Conservation (phyloP, 2,113 vertebrate species). For the Chaetodon auriga region DNA sequence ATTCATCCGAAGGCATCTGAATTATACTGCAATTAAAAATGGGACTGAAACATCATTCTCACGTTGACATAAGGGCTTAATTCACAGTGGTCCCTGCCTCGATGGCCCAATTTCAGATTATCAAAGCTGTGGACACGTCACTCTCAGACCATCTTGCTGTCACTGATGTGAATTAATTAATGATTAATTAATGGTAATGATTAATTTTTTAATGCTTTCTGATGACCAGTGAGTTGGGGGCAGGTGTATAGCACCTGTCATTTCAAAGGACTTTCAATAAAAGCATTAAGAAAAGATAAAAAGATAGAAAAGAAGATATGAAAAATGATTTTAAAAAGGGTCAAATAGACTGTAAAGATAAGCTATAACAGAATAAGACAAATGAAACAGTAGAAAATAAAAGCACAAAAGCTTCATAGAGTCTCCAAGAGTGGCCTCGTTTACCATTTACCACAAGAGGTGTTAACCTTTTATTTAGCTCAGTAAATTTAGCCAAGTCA, state of each 20-base stretch:
- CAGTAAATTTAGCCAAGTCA: conserved; percentile 65
- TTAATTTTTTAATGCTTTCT: background rate
- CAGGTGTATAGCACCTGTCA: background rate
- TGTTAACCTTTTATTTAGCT: conserved; percentile 67
- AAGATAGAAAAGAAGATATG: background rate
- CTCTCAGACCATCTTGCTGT: conserved; percentile 1
- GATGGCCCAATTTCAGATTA: conserved; percentile 21
- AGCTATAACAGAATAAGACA: background rate
- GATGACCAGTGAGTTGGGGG: background rate
- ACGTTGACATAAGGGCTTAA: conserved; percentile 25
- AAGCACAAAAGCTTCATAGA: conserved; percentile 35
- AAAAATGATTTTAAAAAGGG: background rate
- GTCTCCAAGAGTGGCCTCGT: conserved; percentile 39
- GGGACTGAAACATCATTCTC: conserved; percentile 21
- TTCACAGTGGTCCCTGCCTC: conserved; percentile 24
- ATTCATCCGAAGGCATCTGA: conserved; percentile 5
- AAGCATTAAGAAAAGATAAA: background rate
- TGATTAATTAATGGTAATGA: background rate
- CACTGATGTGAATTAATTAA: conserved; percentile 3
- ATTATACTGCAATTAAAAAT: conserved; percentile 38
- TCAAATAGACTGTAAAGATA: background rate
- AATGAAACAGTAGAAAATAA: background rate
- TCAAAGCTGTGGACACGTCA: background rate
- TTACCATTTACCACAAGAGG: conserved; percentile 52
- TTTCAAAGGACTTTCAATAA: background rate